Percentiles rank a stretch among this genome's conserved stretches.
phyloP scores from a whole-genome alignment of 2,888 invertebrate species.

The Coleophora flavipennella region DNA sequence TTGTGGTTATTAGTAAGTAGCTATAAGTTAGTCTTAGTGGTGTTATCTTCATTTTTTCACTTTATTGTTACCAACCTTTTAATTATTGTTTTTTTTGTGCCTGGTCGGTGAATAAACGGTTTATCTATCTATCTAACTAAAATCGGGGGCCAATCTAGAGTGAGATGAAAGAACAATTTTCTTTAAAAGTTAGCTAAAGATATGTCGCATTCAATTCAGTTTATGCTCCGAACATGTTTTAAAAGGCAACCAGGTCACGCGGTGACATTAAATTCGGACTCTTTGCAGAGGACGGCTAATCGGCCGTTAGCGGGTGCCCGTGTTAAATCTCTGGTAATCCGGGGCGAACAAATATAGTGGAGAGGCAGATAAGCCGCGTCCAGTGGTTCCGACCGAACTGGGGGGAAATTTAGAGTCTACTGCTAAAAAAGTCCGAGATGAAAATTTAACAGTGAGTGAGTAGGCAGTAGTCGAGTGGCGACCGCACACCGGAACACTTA shows the following conservation, averaged over 20 bases:
- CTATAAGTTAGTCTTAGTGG: too few relatives aligned
- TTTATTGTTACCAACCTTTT: too few relatives aligned
- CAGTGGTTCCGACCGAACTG: conserved; percentile 15
- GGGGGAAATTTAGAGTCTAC: not conserved
- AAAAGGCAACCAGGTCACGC: conserved; percentile 36
- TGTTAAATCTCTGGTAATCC: conserved; percentile 69
- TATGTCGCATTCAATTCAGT: conserved; percentile 13
- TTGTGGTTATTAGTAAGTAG: too few relatives aligned
- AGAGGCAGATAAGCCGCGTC: conserved; percentile 68
- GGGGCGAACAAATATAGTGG: conserved; percentile 67
- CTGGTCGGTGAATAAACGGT: too few relatives aligned
- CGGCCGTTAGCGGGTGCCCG: conserved; percentile 61
- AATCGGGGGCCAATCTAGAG: too few relatives aligned
- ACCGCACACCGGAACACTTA: too few relatives aligned
- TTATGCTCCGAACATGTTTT: conserved; percentile 21
- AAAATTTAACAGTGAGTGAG: not conserved
- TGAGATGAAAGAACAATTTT: too few relatives aligned
- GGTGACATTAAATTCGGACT: conserved; percentile 51
- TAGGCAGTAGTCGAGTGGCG: too few relatives aligned
- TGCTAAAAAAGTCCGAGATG: not conserved
- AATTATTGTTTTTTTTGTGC: too few relatives aligned
- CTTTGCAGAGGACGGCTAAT: conserved; percentile 66
- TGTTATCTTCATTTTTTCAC: too few relatives aligned
- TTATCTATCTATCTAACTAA: too few relatives aligned
- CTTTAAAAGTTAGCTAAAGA: too few relatives aligned